phyloP scores from a whole-genome alignment of 2,888 invertebrate genomes.

The Melieria picta region DNA sequence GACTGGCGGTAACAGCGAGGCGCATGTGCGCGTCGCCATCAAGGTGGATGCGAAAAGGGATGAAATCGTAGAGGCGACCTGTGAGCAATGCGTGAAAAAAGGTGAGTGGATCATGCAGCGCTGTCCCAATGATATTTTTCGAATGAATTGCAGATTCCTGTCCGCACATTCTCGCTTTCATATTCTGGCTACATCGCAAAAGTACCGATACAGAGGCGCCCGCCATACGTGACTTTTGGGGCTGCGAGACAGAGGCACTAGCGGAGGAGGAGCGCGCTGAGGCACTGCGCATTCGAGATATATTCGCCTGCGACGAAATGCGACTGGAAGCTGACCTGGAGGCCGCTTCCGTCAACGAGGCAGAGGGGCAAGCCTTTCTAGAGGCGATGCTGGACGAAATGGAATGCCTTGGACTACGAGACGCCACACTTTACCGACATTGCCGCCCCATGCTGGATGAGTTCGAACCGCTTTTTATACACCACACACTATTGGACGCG shows the following conservation, averaged over 20 bases:
- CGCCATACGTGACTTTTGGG: slow-evolving; percentile 58
- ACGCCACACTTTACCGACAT: slow-evolving; percentile 59
- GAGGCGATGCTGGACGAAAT: slow-evolving; percentile 60
- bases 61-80: slow-evolving; percentile 50
- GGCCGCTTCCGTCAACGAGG: slow-evolving; percentile 46
- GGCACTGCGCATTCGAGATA: slow-evolving; percentile 56
- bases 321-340: slow-evolving; percentile 54
- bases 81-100: slow-evolving; percentile 52
- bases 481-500: slow-evolving; percentile 59
- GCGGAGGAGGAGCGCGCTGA: slow-evolving; percentile 49
- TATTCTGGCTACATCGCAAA: slow-evolving; percentile 61
- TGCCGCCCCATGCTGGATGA: slow-evolving; percentile 60
- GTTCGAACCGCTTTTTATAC: slow-evolving; percentile 61
- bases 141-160: slow-evolving; percentile 50
- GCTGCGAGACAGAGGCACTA: slow-evolving; percentile 54
- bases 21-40: slow-evolving; percentile 52
- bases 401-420: slow-evolving; percentile 56
- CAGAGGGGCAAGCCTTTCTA: slow-evolving; percentile 55
- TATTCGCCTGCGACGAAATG: slow-evolving; percentile 54
- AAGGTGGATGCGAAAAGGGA: slow-evolving; percentile 52
- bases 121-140: background rate
- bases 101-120: slow-evolving; percentile 33
- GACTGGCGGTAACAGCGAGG: slow-evolving; percentile 51
- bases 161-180: slow-evolving; percentile 57
- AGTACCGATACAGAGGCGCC: slow-evolving; percentile 49